Percentiles rank a stretch among this genome's conserved stretches.
Evolutionary conservation across 2,113 vertebrate species (phyloP).

Genomic region (Taurulus bubalis): DNA sequence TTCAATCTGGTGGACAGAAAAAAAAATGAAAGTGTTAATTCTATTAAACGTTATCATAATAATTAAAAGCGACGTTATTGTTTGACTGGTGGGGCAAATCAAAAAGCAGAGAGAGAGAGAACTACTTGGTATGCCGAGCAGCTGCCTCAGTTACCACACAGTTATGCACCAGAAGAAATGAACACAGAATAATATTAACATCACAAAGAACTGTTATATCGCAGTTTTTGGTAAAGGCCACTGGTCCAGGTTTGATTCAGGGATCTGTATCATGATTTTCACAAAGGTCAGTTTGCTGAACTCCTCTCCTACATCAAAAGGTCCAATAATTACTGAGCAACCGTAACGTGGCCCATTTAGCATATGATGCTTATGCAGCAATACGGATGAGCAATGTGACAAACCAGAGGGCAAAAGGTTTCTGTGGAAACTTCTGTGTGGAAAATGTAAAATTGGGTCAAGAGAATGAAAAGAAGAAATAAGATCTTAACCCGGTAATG

Average conservation of each 20-base stretch:
- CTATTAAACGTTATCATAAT: conserved; percentile 3
- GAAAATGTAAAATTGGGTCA: too few relatives aligned
- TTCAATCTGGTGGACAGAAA: neutral
- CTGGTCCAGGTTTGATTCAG: neutral
- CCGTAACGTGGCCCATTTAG: neutral
- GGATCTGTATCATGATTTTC: neutral
- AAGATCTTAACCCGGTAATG: neutral
- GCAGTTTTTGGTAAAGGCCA: neutral
- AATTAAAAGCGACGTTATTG: conserved; percentile 7
- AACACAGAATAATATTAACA: neutral
- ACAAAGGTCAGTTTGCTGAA: neutral
- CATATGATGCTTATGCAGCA: neutral
- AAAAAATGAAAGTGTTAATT: conserved; percentile 9
- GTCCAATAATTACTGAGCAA: neutral
- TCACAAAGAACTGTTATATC: neutral
- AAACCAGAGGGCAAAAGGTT: neutral
- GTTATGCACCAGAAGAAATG: neutral
- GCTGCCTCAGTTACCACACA: neutral
- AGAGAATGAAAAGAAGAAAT: too few relatives aligned
- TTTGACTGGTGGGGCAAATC: conserved; percentile 1
- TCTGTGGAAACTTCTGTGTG: neutral
- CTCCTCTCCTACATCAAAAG: neutral
- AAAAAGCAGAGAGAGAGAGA: neutral
- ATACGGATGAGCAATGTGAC: neutral
- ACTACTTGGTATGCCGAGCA: neutral